A percentile compares a stretch with the other conserved stretches of the same genome.
These are phyloP conservation scores for Macrophya alboannulata DNA, from an alignment of 2,888 invertebrate genomes.

Conservation along the genomic window DNA sequence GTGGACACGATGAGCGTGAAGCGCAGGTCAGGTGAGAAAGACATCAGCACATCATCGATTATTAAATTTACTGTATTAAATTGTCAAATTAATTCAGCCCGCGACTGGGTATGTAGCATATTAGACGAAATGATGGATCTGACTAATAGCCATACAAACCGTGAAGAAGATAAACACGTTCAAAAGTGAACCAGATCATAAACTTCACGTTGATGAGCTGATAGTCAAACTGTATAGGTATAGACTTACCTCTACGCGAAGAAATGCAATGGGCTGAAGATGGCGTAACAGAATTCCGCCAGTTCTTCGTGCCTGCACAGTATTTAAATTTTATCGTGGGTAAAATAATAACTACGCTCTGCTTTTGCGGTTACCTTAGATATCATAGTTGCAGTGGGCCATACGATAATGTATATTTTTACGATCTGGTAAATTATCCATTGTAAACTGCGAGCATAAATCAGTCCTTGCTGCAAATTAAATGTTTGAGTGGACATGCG, in stretches of 20 bases:
- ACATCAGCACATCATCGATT: not conserved
- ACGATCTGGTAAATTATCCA: not conserved
- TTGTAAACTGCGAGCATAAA: not conserved
- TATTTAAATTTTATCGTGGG: not conserved
- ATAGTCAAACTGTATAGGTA: not conserved
- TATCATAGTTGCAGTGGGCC: not conserved
- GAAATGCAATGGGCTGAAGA: slow-evolving; percentile 22
- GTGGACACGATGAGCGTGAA: not conserved
- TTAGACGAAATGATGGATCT: no score
- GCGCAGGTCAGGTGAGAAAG: not conserved
- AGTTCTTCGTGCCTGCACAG: not conserved
- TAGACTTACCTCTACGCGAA: slow-evolving; percentile 17
- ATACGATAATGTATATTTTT: not conserved
- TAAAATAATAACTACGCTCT: not conserved
- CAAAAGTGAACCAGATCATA: no score
- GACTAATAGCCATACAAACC: no score
- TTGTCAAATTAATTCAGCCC: no score
- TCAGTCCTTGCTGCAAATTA: not conserved
- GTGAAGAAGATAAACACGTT: no score
- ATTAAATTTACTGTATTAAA: not conserved
- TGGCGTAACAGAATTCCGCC: not conserved
- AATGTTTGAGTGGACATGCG: not conserved
- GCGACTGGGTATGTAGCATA: no score
- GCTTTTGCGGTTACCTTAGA: not conserved
- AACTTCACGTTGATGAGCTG: no score